Base-by-base conservation (phyloP, 1,140 invertebrate species). In the Heliconius nattereri region DNA sequence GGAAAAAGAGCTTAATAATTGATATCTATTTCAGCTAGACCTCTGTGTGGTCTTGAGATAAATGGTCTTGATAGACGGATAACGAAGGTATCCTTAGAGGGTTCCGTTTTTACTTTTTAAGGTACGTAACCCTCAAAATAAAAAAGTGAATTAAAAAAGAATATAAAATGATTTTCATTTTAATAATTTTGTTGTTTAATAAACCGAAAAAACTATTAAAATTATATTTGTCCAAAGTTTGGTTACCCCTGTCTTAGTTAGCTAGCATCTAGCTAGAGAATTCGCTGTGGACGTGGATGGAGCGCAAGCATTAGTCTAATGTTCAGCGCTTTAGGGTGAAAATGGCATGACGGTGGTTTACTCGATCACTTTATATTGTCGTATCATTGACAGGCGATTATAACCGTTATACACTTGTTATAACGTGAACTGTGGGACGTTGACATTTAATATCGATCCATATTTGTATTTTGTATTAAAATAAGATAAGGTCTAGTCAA, bases 321-420 rank as follows among this genome's bases (percentile, higher is more conserved):
- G 86, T 86, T 88, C 85, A 86, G 83, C 85, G 81, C 84, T 90
- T 88, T 87, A 88, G 85, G 83, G 85, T 85, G 87, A 91, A 85
- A 91, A 90, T 88, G 71, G 86, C 87, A 78, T 85, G 84, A 86
- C 87, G 85, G 79, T 71, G 45, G 83, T 79, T 90, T 86, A 88
- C 85, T 85, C 82, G 79, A 78, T 79, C 87, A 84, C 84, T 87
- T 89, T 89, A 85, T 86, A 85, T 49, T 77, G 77, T 73, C 76
- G 82, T 88, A 83, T 87, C 81, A 87, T 90, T 85, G 88, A 85
- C 88, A 89, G 78, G 86, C 84, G 87, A 91, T 91, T 91, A 89
- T 92, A 87, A 89, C 79, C 89, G 79, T 86, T 90, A 88, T 87
- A 80, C 81, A 87, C 81, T 83, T 87, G 86, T 87, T 85, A 81